Conservation (phyloP, 1,140 invertebrate genomes). For the Drosophila nikananu region DNA sequence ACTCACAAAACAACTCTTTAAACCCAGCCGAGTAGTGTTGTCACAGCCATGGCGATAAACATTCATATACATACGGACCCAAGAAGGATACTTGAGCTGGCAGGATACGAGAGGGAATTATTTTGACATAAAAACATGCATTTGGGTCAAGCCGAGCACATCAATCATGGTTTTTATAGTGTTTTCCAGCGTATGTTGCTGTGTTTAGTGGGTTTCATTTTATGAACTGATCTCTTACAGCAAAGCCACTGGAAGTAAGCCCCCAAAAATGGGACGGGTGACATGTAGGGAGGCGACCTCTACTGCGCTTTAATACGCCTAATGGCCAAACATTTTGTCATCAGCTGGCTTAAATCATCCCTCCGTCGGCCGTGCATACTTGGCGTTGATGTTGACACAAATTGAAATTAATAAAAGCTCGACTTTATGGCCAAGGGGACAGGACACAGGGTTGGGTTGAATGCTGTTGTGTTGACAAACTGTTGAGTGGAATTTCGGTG, state of each 20-base stretch:
- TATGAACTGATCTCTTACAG: slow-evolving; percentile 57
- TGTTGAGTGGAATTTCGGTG: slow-evolving; percentile 69
- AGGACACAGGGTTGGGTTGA: not conserved
- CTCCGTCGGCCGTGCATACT: slow-evolving; percentile 50
- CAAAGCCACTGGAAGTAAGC: slow-evolving; percentile 40
- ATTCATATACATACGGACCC: not conserved
- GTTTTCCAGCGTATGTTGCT: slow-evolving; percentile 21
- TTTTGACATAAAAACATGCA: slow-evolving; percentile 76
- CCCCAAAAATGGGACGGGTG: not conserved
- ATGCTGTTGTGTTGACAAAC: slow-evolving; percentile 60
- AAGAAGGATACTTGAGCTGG: slow-evolving; percentile 38
- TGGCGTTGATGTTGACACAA: slow-evolving; percentile 79
- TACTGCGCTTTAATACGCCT: slow-evolving; percentile 75
- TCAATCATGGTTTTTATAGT: slow-evolving; percentile 78
- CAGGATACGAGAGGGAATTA: slow-evolving; percentile 52
- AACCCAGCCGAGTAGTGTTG: not conserved
- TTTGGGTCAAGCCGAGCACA: slow-evolving; percentile 78
- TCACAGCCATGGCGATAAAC: slow-evolving; percentile 13
- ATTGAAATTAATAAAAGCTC: slow-evolving; percentile 79
- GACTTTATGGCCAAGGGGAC: slow-evolving; percentile 12
- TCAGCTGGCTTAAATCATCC: slow-evolving; percentile 77
- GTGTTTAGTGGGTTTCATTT: slow-evolving; percentile 48
- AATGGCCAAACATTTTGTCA: slow-evolving; percentile 79
- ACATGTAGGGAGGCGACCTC: slow-evolving; percentile 14
- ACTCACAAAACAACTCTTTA: slow-evolving; percentile 2